Conservation (phyloP, 2,113 vertebrate species). For the Elephantulus edwardii region DNA sequence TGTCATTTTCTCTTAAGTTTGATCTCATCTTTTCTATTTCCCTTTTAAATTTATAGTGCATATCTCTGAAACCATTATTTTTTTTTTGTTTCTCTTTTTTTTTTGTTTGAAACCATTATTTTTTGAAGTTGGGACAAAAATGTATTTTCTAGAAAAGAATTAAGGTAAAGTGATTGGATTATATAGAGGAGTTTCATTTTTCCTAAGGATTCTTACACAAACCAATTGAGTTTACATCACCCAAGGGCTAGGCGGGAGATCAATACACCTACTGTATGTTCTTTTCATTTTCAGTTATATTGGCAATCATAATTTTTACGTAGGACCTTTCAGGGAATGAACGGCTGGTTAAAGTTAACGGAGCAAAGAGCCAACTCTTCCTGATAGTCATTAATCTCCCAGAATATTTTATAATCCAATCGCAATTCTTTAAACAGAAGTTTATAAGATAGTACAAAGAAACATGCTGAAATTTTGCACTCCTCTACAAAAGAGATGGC, state of each 20-base stretch:
- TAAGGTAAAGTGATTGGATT: neutral
- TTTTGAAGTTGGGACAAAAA: neutral
- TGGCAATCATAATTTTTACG: slow-evolving; percentile 67
- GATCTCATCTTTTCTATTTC: neutral
- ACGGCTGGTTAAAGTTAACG: slow-evolving; percentile 72
- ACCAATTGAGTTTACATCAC: slow-evolving; percentile 49
- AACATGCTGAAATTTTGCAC: slow-evolving; percentile 46
- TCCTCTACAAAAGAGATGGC: slow-evolving; percentile 66
- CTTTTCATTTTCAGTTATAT: slow-evolving; percentile 68
- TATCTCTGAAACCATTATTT: neutral
- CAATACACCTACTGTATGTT: slow-evolving; percentile 41
- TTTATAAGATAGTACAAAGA: slow-evolving; percentile 56
- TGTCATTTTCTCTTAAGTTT: neutral
- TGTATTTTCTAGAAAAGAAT: neutral
- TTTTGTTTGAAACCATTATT: no score
- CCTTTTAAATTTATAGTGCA: neutral
- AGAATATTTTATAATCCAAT: slow-evolving; percentile 42
- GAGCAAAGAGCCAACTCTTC: slow-evolving; percentile 64
- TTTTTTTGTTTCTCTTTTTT: no score
- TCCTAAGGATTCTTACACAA: neutral
- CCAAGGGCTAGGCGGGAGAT: neutral
- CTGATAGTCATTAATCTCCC: slow-evolving; percentile 71
- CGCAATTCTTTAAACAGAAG: slow-evolving; percentile 63
- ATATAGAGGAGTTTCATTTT: neutral
- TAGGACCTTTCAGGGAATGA: slow-evolving; percentile 64